Evolutionary conservation across 2,888 invertebrate genomes (phyloP), one percentile per base, ranked within the genome.

Genomic region (Carcina quercana): DNA sequence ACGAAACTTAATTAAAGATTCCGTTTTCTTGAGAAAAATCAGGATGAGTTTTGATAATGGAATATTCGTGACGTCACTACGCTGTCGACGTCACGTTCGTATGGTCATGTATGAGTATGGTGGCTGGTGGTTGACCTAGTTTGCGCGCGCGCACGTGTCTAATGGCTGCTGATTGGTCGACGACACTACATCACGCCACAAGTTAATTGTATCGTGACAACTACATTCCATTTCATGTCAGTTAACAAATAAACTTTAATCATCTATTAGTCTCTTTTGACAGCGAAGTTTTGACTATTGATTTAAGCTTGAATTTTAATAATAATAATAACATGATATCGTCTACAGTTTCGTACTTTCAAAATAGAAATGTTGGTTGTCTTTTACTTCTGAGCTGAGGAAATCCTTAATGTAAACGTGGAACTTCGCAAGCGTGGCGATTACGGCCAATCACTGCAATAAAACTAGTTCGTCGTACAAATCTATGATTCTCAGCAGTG

Each of bases 61-160:
- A n/a, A n/a, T n/a, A n/a, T n/a, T n/a, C n/a, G n/a, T n/a, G n/a
- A n/a, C n/a, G 24, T 24, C 24, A 11, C 12, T 12, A 10, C 6
- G 12, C 24, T n/a, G 24, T n/a, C 24, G 11, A 10, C 3, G 13
- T 30, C 37, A 40, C 40, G 47, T 33, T 48, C 47, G 41, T 49
- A 65, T 53, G 44, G 50, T 56, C 44, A 36, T 39, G 38, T 34
- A n/a, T n/a, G n/a, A n/a, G n/a, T n/a, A n/a, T n/a, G n/a, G 38
- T 66, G 71, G 54, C 42, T 63, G 65, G 50, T 44, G 43, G 65
- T 50, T 69, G 73, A 68, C 75, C 75, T 48, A 74, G 50, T 56
- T 65, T 45, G 45, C 33, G 53, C 40, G 25, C 6, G 41, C 52
- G 59, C 64, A 61, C 62, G 59, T 63, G 65, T 47, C 47, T 72